Percentiles rank a stretch among this genome's conserved stretches.
Evolutionary conservation across 2,888 invertebrate genomes (phyloP).

Genomic region (Rosalia funebris): DNA sequence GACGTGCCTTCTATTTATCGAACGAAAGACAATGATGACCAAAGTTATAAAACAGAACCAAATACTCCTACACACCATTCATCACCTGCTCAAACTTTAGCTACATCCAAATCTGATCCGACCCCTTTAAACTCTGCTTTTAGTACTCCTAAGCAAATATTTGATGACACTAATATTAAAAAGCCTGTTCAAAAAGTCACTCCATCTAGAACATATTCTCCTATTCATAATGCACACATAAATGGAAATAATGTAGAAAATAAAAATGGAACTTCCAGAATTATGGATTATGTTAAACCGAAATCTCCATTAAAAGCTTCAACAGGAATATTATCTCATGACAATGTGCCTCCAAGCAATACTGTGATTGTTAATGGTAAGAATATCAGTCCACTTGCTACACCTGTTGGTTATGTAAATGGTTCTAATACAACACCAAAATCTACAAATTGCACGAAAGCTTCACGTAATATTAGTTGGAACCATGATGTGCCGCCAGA

Average conservation of each 20-base stretch:
- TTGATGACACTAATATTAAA: constrained; percentile 64
- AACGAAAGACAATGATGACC: constrained; percentile 71
- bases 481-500: constrained; percentile 76
- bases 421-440: constrained; percentile 61
- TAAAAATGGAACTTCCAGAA: constrained; percentile 50
- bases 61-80: constrained; percentile 66
- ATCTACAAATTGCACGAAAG: constrained; percentile 53
- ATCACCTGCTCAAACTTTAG: constrained; percentile 54
- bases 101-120: constrained; percentile 65
- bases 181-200: constrained; percentile 83
- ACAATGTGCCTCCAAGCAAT: constrained; percentile 62
- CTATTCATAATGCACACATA: constrained; percentile 42
- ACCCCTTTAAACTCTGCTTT: constrained; percentile 64
- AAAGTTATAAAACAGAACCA: constrained; percentile 67
- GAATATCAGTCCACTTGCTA: constrained; percentile 38
- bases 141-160: constrained; percentile 69
- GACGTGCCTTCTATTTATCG: constrained; percentile 77
- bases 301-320: constrained; percentile 74
- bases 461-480: constrained; percentile 73
- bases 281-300: constrained; percentile 71
- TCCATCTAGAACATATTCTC: constrained; percentile 70
- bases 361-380: constrained; percentile 53
- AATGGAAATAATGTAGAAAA: constrained; percentile 30
- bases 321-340: constrained; percentile 70
- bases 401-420: constrained; percentile 67